A percentile compares a stretch with the other conserved stretches of the same genome.
phyloP scores from a whole-genome alignment of 2,113 vertebrate genomes.

The Morone chrysops region DNA sequence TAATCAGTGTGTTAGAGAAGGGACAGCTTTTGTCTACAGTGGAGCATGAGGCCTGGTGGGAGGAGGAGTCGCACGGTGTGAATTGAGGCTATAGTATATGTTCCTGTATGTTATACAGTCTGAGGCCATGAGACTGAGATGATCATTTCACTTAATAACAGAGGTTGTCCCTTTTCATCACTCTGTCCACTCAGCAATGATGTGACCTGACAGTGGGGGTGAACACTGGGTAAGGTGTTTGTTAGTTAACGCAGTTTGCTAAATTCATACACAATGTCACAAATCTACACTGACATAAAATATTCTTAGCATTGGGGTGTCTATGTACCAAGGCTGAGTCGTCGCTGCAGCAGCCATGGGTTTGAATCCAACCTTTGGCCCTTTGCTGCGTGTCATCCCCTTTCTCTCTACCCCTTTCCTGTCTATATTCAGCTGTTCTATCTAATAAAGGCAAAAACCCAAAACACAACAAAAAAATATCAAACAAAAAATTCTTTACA shows the following conservation, averaged over 20 bases:
- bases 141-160: constrained; percentile 56
- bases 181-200: constrained; percentile 28
- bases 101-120: background rate
- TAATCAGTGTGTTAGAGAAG: constrained; percentile 44
- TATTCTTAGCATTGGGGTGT: too few relatives aligned
- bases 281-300: too few relatives aligned
- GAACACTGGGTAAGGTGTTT: background rate
- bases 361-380: too few relatives aligned
- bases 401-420: too few relatives aligned
- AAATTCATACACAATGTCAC: too few relatives aligned
- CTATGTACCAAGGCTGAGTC: too few relatives aligned
- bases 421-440: too few relatives aligned
- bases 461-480: background rate
- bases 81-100: background rate
- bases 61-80: background rate
- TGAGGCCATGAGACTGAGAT: constrained; percentile 45
- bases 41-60: background rate
- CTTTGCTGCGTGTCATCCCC: too few relatives aligned
- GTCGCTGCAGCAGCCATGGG: too few relatives aligned
- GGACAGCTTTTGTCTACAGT: constrained; percentile 30
- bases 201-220: constrained; percentile 42
- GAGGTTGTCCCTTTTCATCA: constrained; percentile 38
- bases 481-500: background rate
- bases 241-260: too few relatives aligned
- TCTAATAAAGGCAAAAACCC: too few relatives aligned